A percentile compares a stretch with the other conserved stretches of the same genome.
Conservation (phyloP, 2,797 vertebrate genomes). For the Notamacropus eugenii region DNA sequence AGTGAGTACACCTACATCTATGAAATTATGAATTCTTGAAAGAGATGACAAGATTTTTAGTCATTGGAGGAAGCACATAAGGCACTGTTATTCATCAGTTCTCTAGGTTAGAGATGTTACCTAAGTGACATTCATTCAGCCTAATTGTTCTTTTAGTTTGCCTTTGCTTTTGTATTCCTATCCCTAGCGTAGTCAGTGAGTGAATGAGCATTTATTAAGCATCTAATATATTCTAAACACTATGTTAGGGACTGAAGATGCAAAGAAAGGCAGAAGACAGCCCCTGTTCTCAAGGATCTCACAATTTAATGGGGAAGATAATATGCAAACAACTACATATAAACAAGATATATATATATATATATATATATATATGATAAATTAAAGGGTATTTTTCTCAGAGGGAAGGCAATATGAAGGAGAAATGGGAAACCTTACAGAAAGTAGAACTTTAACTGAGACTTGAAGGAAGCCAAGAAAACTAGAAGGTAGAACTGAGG, state of each 20-base stretch:
- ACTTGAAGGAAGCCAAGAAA: not conserved
- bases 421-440: not conserved
- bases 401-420: not conserved
- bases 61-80: not conserved
- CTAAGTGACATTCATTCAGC: not conserved
- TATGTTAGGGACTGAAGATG: not conserved
- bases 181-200: not conserved
- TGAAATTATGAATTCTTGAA: not conserved
- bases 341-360: not conserved
- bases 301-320: not conserved
- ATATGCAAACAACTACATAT: not conserved
- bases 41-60: not conserved
- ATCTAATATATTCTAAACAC: not conserved
- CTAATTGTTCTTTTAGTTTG: not conserved
- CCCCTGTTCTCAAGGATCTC: not conserved
- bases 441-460: not conserved
- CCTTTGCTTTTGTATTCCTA: not conserved
- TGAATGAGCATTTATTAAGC: not conserved
- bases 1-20: not conserved
- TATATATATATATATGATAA: not conserved
- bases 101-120: not conserved
- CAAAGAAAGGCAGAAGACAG: not conserved
- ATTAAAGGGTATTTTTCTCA: not conserved
- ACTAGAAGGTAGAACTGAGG: not conserved
- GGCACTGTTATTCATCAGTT: not conserved